These are phyloP conservation scores for Etia nguti DNA, from an alignment of 2,113 vertebrate genomes.

Conservation along the genomic window DNA sequence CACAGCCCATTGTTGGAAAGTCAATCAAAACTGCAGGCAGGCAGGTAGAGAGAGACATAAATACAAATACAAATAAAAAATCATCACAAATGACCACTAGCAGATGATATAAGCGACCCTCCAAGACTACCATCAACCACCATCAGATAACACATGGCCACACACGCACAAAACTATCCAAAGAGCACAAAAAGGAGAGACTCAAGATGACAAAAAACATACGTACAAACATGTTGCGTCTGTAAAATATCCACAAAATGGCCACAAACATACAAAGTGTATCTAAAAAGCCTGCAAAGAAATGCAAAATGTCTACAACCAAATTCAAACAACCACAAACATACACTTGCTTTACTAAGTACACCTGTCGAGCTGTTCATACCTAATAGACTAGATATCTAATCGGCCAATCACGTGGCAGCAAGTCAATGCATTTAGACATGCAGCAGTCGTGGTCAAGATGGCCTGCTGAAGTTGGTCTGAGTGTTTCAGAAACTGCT, in stretches of 20 bases:
- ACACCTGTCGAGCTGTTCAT: background rate
- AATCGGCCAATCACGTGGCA: background rate
- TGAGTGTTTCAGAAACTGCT: background rate
- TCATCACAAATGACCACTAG: background rate
- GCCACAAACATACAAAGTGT: background rate
- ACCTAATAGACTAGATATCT: background rate
- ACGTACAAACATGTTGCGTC: background rate
- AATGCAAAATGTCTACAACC: background rate
- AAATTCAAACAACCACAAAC: background rate
- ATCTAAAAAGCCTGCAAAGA: background rate
- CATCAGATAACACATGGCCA: background rate
- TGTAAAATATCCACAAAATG: fast-evolving
- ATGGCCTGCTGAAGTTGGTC: background rate
- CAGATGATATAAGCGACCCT: background rate
- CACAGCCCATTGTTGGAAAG: background rate
- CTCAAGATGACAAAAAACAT: background rate
- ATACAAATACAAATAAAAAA: background rate
- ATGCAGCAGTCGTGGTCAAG: background rate
- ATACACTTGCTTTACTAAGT: background rate
- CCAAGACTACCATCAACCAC: background rate
- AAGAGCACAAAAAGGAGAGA: no score
- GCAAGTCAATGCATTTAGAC: background rate
- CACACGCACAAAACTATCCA: no score
- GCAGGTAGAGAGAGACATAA: background rate
- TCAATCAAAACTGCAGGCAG: background rate